Base-by-base conservation (phyloP, 2,888 invertebrate species). In the Zygogramma bicolorata region DNA sequence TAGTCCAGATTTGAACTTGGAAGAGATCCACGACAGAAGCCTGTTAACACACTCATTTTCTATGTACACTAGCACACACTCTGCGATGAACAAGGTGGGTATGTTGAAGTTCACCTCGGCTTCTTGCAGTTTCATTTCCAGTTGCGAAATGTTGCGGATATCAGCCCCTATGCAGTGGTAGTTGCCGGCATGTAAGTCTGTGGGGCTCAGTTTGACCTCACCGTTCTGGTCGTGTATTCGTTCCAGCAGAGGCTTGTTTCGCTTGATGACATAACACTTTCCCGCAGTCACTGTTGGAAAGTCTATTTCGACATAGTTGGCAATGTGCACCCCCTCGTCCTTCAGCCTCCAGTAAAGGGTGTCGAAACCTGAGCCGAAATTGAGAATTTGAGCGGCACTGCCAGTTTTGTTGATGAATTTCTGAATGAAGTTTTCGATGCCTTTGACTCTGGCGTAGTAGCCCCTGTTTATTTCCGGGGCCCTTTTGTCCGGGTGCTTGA, bases 391-490 rank as follows among this genome's bases (percentile, higher is more conserved):
- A 81, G 97, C 94, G 77, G 94, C 92, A 71, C 93, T 92, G 70
- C 94, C 93, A 40, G 95, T 94, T 83, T 93, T 89, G 94, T 93
- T 93, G 74, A 95, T 88, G 87, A 96, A 95, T 84, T 94, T 93
- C 82, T 94, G 92, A 80, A 95, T 90, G 84, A 95, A 94, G 46
- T 77, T 79, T 59, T 81, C 81, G 22, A 81, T 77, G 75, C 94
- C 96, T 88, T 93, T 94, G 69, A 97, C 95, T 81, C 99, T 90
- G 13, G 98, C 98, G 86, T 94, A 99, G 88, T 99, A 99, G n/a
- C 99, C 99, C 68, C 98, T 92, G 88, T 97, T 97, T 82, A 99
- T 99, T 89, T 99, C 99, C 0, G 99, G 99, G 3, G 98, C 95
- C 86, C 96, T 95, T 77, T 95, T 91, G 71, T 94, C 93, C 62